Conservation (phyloP, 2,797 vertebrate species). For the Melanotaenia boesemani region DNA sequence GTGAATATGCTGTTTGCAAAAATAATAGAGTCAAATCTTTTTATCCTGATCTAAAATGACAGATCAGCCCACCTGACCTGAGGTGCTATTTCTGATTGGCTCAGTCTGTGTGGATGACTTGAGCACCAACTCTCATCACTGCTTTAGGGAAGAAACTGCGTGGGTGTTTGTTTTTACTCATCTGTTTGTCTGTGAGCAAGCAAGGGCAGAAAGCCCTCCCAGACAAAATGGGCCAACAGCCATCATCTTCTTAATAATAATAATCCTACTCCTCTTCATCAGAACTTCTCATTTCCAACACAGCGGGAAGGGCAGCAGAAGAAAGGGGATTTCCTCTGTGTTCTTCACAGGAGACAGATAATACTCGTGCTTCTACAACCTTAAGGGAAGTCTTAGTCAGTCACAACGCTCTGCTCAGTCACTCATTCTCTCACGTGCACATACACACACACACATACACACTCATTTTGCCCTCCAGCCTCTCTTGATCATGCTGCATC, state of each 20-base stretch:
- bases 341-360: slow-evolving; percentile 32
- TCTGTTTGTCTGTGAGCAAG: slow-evolving; percentile 33
- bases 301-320: slow-evolving; percentile 9
- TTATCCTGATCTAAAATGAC: slow-evolving; percentile 66
- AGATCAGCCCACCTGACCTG: slow-evolving; percentile 64
- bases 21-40: slow-evolving; percentile 39
- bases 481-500: slow-evolving; percentile 68
- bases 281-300: slow-evolving; percentile 36
- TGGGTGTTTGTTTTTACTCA: slow-evolving; percentile 20
- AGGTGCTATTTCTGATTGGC: slow-evolving; percentile 68
- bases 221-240: slow-evolving; percentile 65
- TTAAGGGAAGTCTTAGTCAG: slow-evolving; percentile 37
- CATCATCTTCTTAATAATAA: slow-evolving; percentile 56
- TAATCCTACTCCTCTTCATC: slow-evolving; percentile 46
- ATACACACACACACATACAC: slow-evolving; percentile 19
- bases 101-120: slow-evolving; percentile 27
- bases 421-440: slow-evolving; percentile 17
- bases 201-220: slow-evolving; percentile 67
- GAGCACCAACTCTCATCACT: slow-evolving; percentile 43
- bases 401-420: slow-evolving; percentile 48
- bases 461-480: slow-evolving; percentile 34
- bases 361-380: slow-evolving; percentile 39
- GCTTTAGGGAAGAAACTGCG: slow-evolving; percentile 42
- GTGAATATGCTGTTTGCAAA: slow-evolving; percentile 5
- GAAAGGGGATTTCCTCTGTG: slow-evolving; percentile 28